Percentiles rank a stretch among this genome's conserved stretches.
Conservation (phyloP, 2,113 vertebrate species). For the Callionymus lyra region DNA sequence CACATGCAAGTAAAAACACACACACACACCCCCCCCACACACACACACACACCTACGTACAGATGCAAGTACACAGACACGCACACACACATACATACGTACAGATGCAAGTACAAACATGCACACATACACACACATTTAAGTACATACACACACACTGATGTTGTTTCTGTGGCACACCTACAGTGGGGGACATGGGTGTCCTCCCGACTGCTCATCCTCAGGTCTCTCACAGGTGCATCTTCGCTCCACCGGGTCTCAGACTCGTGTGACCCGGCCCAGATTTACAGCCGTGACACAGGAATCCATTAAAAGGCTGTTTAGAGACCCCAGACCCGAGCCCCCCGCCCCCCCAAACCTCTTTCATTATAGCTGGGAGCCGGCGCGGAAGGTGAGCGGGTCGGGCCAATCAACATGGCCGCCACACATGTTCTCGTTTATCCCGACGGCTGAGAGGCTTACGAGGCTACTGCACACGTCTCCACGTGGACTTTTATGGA, state of each 20-base stretch:
- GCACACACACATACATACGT: too few species aligned
- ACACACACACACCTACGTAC: too few species aligned
- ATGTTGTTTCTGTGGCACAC: too few species aligned
- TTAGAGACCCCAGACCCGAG: constrained; percentile 66
- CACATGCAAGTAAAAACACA: too few species aligned
- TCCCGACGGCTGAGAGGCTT: constrained; percentile 56
- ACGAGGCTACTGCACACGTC: constrained; percentile 66
- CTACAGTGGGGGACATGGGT: too few species aligned
- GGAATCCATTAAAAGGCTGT: constrained; percentile 79
- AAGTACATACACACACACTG: too few species aligned
- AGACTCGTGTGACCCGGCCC: constrained; percentile 48
- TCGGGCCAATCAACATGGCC: constrained; percentile 55
- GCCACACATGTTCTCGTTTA: constrained; percentile 73
- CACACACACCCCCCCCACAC: too few species aligned
- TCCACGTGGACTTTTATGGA: constrained; percentile 64
- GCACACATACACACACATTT: too few species aligned
- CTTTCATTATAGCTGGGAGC: constrained; percentile 73
- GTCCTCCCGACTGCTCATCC: constrained; percentile 1
- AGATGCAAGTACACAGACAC: too few species aligned
- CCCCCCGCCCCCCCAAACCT: constrained; percentile 65
- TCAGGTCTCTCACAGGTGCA: constrained; percentile 69
- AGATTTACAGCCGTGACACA: constrained; percentile 76
- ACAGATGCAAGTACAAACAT: too few species aligned
- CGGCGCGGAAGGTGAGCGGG: constrained; percentile 53
- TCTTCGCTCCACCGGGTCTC: constrained; percentile 33